Evolutionary conservation across 2,888 invertebrate species (phyloP).

Genomic region (Operophtera brumata): DNA sequence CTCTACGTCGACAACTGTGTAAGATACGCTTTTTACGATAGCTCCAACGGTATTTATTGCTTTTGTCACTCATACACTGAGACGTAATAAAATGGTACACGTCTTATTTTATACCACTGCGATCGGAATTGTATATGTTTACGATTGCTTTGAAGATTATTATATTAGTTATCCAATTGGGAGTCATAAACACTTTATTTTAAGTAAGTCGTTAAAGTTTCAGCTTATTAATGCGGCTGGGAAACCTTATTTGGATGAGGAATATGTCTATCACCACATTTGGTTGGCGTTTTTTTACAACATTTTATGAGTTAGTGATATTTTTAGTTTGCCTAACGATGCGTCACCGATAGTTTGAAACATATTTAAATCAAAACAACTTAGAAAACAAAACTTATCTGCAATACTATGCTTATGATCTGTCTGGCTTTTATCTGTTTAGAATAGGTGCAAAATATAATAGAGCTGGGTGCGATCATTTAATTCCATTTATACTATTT

Average conservation of each 20-base stretch:
- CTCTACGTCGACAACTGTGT: conserved; percentile 60
- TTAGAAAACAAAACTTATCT: not conserved
- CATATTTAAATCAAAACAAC: too few relatives aligned
- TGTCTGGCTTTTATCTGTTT: not conserved
- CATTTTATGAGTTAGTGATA: not conserved
- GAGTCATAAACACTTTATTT: conserved; percentile 42
- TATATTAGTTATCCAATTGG: conserved; percentile 42
- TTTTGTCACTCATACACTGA: conserved; percentile 58
- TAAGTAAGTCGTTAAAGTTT: conserved; percentile 33
- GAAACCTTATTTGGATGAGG: conserved; percentile 20
- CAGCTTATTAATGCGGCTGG: conserved; percentile 28
- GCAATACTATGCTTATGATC: not conserved
- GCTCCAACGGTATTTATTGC: conserved; percentile 64
- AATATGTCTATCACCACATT: conserved; percentile 13
- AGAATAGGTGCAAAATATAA: not conserved
- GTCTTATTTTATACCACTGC: conserved; percentile 51
- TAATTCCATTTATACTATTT: too few relatives aligned
- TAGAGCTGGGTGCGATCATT: not conserved
- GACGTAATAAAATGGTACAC: conserved; percentile 56
- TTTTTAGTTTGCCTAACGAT: not conserved
- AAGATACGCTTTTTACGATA: conserved; percentile 67
- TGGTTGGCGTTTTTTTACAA: too few relatives aligned
- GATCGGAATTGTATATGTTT: conserved; percentile 49
- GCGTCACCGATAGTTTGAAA: too few relatives aligned
- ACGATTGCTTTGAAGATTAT: conserved; percentile 53